These are phyloP conservation scores for Syrista parreyssii DNA, from an alignment of 2,888 invertebrate species.

Conservation along the genomic window DNA sequence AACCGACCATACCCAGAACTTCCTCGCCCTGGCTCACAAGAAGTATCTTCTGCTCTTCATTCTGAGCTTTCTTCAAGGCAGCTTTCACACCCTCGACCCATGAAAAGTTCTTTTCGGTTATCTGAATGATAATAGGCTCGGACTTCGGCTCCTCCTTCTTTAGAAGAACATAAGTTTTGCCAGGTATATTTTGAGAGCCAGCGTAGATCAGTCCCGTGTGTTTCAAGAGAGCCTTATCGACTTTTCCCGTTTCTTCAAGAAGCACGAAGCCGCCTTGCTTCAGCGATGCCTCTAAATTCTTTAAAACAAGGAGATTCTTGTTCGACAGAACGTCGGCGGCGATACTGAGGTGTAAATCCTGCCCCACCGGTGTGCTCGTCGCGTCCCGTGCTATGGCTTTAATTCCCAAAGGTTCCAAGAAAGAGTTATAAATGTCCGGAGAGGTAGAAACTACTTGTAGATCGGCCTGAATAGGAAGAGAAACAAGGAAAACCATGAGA, in stretches of 20 bases:
- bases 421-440: constrained; percentile 69
- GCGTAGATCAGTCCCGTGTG: constrained; percentile 69
- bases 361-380: constrained; percentile 70
- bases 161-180: constrained; percentile 76
- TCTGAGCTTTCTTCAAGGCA: constrained; percentile 76
- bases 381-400: constrained; percentile 76
- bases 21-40: constrained; percentile 78
- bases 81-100: constrained; percentile 88
- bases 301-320: constrained; percentile 68
- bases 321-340: constrained; percentile 75
- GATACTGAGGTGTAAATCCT: constrained; percentile 77
- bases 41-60: constrained; percentile 73
- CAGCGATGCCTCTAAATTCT: constrained; percentile 73
- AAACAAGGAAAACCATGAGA: neutral
- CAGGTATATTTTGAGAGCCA: constrained; percentile 74
- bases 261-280: constrained; percentile 79
- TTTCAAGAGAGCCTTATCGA: constrained; percentile 40
- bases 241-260: constrained; percentile 74
- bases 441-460: constrained; percentile 70
- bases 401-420: constrained; percentile 72
- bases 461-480: constrained; percentile 65
- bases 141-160: constrained; percentile 68
- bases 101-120: constrained; percentile 76
- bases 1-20: constrained; percentile 76
- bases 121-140: constrained; percentile 70